Conservation (phyloP, 2,888 invertebrate species). For the Macrosoma leucophasiata region DNA sequence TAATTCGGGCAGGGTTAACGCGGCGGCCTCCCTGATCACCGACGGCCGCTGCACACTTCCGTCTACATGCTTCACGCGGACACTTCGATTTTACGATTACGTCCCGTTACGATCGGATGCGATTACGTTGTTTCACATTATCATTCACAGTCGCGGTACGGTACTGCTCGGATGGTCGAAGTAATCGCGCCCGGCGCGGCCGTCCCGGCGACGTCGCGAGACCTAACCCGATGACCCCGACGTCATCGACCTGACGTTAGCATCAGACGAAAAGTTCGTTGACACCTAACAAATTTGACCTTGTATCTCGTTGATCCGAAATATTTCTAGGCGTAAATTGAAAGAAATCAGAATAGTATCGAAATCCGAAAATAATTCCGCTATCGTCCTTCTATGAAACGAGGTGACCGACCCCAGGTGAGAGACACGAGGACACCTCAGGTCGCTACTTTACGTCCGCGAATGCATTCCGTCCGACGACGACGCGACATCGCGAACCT, state of each 20-base stretch:
- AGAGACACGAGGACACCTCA: slow-evolving; percentile 66
- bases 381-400: slow-evolving; percentile 39
- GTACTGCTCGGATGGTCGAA: slow-evolving; percentile 11
- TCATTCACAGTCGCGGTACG: slow-evolving; percentile 27
- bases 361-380: slow-evolving; percentile 22
- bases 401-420: slow-evolving; percentile 65
- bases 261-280: slow-evolving; percentile 67
- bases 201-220: slow-evolving; percentile 25
- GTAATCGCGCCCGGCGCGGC: slow-evolving; percentile 18
- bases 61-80: slow-evolving; percentile 54
- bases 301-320: slow-evolving; percentile 66
- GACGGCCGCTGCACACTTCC: slow-evolving; percentile 62
- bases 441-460: slow-evolving; percentile 73
- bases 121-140: too few species aligned
- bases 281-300: slow-evolving; percentile 66
- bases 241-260: slow-evolving; percentile 70
- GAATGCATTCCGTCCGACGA: slow-evolving; percentile 74
- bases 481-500: slow-evolving; percentile 74
- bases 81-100: slow-evolving; percentile 43
- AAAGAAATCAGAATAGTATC: slow-evolving; percentile 24
- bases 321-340: slow-evolving; percentile 34
- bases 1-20: slow-evolving; percentile 75
- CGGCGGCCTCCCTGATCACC: slow-evolving; percentile 62
- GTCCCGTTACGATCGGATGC: too few species aligned
- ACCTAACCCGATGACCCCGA: slow-evolving; percentile 46